These are phyloP conservation scores for Lepidostoma basale DNA, from an alignment of 1,140 invertebrate species.

Conservation along the genomic window DNA sequence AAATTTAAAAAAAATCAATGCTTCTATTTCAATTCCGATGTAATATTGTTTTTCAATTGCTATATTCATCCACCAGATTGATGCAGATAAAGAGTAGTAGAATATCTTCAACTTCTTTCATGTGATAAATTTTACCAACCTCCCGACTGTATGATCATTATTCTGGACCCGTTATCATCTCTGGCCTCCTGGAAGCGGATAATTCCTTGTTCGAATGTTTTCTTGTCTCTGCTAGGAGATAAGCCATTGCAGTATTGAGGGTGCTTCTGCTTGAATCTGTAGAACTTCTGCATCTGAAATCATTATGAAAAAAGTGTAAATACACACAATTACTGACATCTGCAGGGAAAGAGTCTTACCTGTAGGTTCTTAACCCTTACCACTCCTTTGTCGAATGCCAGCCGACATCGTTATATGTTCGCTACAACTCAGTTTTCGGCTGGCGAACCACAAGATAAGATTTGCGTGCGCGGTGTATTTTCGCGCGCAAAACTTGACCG, in stretches of 20 bases:
- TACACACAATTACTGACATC: background rate
- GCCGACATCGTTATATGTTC: too few species aligned
- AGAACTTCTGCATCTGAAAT: constrained; percentile 75
- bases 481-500: too few species aligned
- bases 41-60: background rate
- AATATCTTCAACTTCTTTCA: constrained; percentile 41
- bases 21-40: background rate
- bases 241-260: constrained; percentile 69
- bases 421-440: too few species aligned
- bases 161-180: constrained; percentile 74
- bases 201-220: constrained; percentile 76
- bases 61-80: background rate
- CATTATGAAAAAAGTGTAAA: background rate
- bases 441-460: too few species aligned
- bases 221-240: constrained; percentile 68
- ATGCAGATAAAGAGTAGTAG: background rate
- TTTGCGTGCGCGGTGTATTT: too few species aligned
- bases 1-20: background rate
- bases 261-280: constrained; percentile 75
- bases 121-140: too few species aligned
- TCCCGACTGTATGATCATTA: constrained; percentile 77
- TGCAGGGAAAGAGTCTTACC: background rate
- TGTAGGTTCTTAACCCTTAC: too few species aligned
- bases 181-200: constrained; percentile 75
- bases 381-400: too few species aligned